Base-by-base conservation (phyloP, 1,140 invertebrate genomes). In the Drosophila pandora region DNA sequence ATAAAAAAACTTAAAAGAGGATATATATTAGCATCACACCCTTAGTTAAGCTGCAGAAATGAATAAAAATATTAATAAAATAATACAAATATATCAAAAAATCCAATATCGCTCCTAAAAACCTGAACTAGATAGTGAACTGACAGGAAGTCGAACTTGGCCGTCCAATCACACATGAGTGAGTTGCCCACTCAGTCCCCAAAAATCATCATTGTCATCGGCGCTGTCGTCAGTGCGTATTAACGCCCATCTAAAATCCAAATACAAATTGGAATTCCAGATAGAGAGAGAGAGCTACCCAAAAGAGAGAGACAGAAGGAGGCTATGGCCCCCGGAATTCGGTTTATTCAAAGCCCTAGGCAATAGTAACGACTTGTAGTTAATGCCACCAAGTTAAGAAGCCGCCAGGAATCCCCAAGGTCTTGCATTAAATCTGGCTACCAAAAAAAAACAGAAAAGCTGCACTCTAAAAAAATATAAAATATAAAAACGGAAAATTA, bases 341-440 rank as follows among this genome's bases (percentile, higher is more conserved):
- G 22, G 47, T 3, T 61, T 61, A 61, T 17, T 17, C 41, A 37
- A 87, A 70, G 55, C 79, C 79, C 83, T 32, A 69, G 83, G 79
- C 79, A 82, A 83, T 88, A 83, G 83, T 88, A 87, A 88, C 81
- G 79, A 79, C 83, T 88, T 79, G 79, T 76, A 76, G 83, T 88
- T 88, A 87, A 87, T 76, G 76, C 71, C 63, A 73, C 64, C 68
- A 65, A 70, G 83, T 71, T 45, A 68, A 68, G 30, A 22, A 68
- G 75, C 41, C 70, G 32, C 2, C 17, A 17, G 48, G 30, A 17
- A 17, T 28, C 23, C 49, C 13, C 13, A n/a, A 22, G 45, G 32
- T 32, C 49, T 37, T 34, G 32, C 32, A 34, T 34, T 34, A 34
- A 34, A 10, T 34, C 32, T 34, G 32, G 32, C 32, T 10, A 17